Percentiles rank a stretch among this genome's conserved stretches.
Evolutionary conservation across 2,113 vertebrate genomes (phyloP).

Genomic region (Apteryx mantelli): DNA sequence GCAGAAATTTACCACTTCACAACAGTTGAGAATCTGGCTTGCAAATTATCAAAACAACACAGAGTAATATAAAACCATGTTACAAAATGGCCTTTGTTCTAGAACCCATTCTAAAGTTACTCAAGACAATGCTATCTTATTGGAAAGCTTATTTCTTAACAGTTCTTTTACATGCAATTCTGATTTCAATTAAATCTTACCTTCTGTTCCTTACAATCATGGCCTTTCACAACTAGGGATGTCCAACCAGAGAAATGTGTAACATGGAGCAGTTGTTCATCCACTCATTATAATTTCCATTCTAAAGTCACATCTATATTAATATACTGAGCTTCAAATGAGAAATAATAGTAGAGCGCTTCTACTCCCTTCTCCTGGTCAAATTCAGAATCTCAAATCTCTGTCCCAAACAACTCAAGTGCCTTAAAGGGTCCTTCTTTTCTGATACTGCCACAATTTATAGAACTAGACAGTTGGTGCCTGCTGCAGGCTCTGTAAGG

Average conservation of each 20-base stretch:
- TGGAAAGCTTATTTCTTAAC: neutral
- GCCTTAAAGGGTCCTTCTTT: neutral
- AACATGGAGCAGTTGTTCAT: neutral
- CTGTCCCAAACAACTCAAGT: neutral
- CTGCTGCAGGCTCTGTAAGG: neutral
- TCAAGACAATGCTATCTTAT: neutral
- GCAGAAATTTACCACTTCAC: neutral
- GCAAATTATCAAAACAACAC: neutral
- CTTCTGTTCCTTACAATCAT: neutral
- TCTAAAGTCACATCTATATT: neutral
- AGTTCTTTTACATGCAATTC: neutral
- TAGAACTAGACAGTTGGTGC: neutral
- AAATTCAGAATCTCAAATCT: neutral
- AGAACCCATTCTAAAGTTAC: neutral
- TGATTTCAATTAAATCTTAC: neutral
- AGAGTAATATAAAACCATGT: neutral
- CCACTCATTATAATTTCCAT: neutral
- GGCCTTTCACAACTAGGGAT: neutral
- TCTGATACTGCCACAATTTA: neutral
- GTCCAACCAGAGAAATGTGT: neutral
- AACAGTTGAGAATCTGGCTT: neutral
- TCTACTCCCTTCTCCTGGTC: neutral
- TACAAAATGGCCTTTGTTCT: neutral
- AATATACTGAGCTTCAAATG: neutral
- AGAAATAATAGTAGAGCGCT: neutral